Evolutionary conservation across 2,797 vertebrate species (phyloP), one percentile per base, ranked within the genome.

Genomic region (Lophius americanus): DNA sequence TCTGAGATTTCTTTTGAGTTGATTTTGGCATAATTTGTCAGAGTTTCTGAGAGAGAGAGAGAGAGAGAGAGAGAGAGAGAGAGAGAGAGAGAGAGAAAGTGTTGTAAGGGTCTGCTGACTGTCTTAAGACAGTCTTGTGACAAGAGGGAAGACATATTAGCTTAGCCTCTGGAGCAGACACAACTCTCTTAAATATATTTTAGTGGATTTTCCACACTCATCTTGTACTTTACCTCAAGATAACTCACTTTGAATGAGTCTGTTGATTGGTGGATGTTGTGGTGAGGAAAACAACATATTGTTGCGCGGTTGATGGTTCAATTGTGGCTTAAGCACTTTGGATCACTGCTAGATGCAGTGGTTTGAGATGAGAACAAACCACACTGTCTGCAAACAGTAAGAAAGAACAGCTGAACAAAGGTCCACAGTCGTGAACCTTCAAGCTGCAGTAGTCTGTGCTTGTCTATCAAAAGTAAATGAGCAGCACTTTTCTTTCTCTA

Each of bases 91-190:
- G 37, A 38, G 37, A 38, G 37, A 38, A 7, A 7, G 37, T 4
- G 7, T 38, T 38, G 7, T 4, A 38, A 64, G 36, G 3, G 82
- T 68, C 87, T 78, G 73, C 77, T 89, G 82, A 90, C 79, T 81
- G 76, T 83, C 88, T 86, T 75, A 50, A 78, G 80, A 83, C 53
- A 44, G 7, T 72, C 65, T 63, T 39, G 39, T 36, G 65, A 36
- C 37, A 46, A 53, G 0, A 58, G 32, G 51, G 56, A 33, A 3
- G n/a, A 58, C 5, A 58, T 54, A 14, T 53, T 5, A 43, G 54
- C n/a, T 47, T 42, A 69, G 42, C 60, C 10, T 38, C 36, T 4
- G 53, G 11, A 64, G 11, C 51, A 75, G 63, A 37, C 9, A 9
- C 51, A 53, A 38, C 36, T 37, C 36, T 1, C 11, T n/a, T 32